phyloP scores from a whole-genome alignment of 2,797 vertebrate genomes.

The Pseudomugil gertrudae region DNA sequence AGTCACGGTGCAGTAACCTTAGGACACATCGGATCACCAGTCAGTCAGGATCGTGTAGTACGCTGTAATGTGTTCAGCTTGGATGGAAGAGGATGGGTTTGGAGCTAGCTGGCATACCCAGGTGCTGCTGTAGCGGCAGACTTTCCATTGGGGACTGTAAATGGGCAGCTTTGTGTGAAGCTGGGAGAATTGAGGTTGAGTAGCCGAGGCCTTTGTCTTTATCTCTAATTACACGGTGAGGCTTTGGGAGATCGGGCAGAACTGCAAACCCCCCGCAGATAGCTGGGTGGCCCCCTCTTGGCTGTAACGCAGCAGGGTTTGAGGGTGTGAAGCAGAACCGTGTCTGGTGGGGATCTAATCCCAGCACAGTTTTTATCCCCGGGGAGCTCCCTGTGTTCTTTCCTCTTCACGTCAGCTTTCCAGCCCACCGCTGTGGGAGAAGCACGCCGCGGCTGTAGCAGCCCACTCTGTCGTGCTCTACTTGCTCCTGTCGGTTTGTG shows the following conservation, averaged over 20 bases:
- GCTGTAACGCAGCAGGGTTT: conserved; percentile 56
- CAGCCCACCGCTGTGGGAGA: conserved; percentile 63
- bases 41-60: conserved; percentile 31
- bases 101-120: conserved; percentile 19
- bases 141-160: conserved; percentile 58
- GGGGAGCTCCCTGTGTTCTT: conserved; percentile 58
- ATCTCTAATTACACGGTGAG: conserved; percentile 79
- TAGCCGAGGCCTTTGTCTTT: conserved; percentile 75
- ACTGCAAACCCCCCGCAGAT: conserved; percentile 62
- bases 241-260: conserved; percentile 73
- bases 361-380: conserved; percentile 67
- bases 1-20: conserved; percentile 16
- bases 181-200: conserved; percentile 76
- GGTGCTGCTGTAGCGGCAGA: conserved; percentile 32
- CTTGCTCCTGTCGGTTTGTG: conserved; percentile 76
- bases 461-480: conserved; percentile 81
- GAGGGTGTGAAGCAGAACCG: conserved; percentile 73
- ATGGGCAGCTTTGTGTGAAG: conserved; percentile 70
- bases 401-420: conserved; percentile 57
- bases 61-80: conserved; percentile 24
- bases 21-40: conserved; percentile 35
- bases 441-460: conserved; percentile 58
- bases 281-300: conserved; percentile 24
- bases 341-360: conserved; percentile 70
- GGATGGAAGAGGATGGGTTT: conserved; percentile 29